Percentiles rank a stretch among this genome's conserved stretches.
Evolutionary conservation across 2,888 invertebrate genomes (phyloP).

Genomic region (Sympetrum striolatum): DNA sequence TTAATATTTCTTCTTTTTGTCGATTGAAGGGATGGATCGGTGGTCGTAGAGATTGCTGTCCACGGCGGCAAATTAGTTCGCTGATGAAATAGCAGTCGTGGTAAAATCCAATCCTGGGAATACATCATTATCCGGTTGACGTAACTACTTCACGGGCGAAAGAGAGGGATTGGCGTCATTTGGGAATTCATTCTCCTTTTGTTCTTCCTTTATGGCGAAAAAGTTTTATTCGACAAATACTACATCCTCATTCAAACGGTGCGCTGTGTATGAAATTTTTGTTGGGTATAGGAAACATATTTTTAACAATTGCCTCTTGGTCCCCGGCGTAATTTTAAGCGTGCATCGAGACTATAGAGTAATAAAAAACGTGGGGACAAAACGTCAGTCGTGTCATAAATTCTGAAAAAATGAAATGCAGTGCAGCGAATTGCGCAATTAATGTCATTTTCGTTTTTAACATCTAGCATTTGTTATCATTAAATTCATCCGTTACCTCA

Average conservation of each 20-base stretch:
- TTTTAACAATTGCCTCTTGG: not conserved
- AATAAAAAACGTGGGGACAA: too few relatives aligned
- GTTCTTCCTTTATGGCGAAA: too few relatives aligned
- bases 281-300: not conserved
- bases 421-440: too few relatives aligned
- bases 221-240: too few relatives aligned
- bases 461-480: too few relatives aligned
- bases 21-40: not conserved
- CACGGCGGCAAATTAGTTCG: not conserved
- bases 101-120: not conserved
- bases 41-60: not conserved
- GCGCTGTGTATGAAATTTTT: not conserved
- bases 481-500: too few relatives aligned
- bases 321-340: not conserved
- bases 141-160: not conserved
- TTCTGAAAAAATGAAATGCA: too few relatives aligned
- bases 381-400: too few relatives aligned
- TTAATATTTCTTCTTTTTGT: not conserved
- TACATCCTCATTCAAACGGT: too few relatives aligned
- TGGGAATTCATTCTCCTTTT: not conserved
- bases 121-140: slow-evolving; percentile 26
- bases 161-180: not conserved
- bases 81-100: slow-evolving; percentile 14
- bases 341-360: too few relatives aligned
- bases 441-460: too few relatives aligned